Percentiles rank a stretch among this genome's conserved stretches.
Conservation (phyloP, 2,888 invertebrate genomes). For the Autographa pulchrina region DNA sequence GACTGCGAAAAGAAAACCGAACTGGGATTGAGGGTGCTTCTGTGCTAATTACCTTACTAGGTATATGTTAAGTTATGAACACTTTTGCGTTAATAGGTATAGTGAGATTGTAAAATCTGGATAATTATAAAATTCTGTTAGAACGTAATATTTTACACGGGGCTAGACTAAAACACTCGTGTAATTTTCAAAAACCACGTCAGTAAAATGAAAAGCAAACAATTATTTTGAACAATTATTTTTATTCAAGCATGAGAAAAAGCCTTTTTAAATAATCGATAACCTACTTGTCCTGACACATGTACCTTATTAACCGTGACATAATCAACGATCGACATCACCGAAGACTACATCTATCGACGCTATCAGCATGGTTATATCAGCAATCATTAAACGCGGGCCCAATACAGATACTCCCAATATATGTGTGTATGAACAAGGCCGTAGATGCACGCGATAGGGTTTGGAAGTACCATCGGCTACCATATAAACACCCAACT, state of each 20-base stretch:
- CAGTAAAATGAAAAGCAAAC: not conserved
- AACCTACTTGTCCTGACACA: not conserved
- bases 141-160: no score
- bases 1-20: no score
- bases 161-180: no score
- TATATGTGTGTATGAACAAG: constrained; percentile 90
- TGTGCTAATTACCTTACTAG: no score
- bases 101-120: no score
- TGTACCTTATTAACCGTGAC: not conserved
- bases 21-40: no score
- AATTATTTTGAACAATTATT: not conserved
- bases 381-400: constrained; percentile 92
- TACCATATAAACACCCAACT: constrained; percentile 96
- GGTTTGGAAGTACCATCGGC: constrained; percentile 95
- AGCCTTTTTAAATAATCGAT: not conserved
- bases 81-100: no score
- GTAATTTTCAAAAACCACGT: no score
- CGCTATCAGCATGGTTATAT: constrained; percentile 94
- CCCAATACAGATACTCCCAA: constrained; percentile 91
- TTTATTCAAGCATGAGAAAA: not conserved
- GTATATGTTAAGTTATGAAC: no score
- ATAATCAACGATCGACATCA: constrained; percentile 89
- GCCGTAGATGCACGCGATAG: constrained; percentile 90
- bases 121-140: no score
- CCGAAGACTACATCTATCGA: constrained; percentile 91